These are phyloP conservation scores for Galemys pyrenaicus DNA, from an alignment of 2,113 vertebrate genomes.

Conservation along the genomic window DNA sequence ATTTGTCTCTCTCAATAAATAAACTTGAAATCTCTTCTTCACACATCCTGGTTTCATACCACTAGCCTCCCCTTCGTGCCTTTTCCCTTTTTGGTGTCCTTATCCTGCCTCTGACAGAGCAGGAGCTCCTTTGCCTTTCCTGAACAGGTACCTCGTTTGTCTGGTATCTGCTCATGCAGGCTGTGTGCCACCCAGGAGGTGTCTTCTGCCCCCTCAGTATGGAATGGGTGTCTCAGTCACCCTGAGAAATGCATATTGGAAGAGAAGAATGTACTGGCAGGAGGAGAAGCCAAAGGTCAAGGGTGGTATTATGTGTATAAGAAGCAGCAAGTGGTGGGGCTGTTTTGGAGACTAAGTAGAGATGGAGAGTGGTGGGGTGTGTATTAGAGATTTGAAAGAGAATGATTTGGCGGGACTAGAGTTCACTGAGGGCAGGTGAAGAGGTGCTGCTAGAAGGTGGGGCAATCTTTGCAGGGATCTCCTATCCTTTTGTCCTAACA, in stretches of 20 bases:
- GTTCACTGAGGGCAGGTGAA: not conserved
- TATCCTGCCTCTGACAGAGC: not conserved
- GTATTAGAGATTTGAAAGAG: not conserved
- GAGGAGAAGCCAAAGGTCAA: not conserved
- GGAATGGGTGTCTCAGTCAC: not conserved
- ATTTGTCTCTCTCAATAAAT: not conserved
- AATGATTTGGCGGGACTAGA: not conserved
- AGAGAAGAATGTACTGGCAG: not conserved
- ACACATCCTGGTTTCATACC: not conserved
- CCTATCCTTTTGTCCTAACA: not conserved
- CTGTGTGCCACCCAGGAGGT: not conserved
- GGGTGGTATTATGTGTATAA: not conserved
- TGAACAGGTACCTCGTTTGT: not conserved
- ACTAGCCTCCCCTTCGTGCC: not conserved
- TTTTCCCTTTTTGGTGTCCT: not conserved
- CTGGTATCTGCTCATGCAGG: not conserved
- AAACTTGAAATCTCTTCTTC: not conserved
- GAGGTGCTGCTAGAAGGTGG: not conserved
- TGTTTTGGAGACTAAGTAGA: not conserved
- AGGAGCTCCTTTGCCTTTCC: not conserved
- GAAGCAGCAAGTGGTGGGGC: not conserved
- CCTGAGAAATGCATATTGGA: not conserved
- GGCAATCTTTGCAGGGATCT: accelerated
- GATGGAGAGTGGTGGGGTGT: not conserved
- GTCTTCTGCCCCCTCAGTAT: not conserved